These are phyloP conservation scores for Actinia tenebrosa DNA, from an alignment of 64 coral and sea anemone species.

Conservation along the genomic window DNA sequence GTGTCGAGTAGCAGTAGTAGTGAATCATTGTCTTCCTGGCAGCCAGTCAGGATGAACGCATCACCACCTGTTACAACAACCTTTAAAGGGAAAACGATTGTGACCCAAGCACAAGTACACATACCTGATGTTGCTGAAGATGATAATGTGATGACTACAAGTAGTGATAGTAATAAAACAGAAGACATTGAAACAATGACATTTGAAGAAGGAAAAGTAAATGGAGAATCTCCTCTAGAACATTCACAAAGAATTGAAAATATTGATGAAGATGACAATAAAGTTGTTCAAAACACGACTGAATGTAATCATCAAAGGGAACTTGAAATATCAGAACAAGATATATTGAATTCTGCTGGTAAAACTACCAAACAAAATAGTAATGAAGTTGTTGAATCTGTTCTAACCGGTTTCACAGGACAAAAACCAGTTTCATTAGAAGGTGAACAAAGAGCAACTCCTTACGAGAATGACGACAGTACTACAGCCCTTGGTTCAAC, in stretches of 20 bases:
- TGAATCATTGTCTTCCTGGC: background rate
- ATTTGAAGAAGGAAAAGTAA: background rate
- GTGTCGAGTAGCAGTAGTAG: background rate
- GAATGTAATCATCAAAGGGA: background rate
- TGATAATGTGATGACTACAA: background rate
- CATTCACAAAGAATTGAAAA: background rate
- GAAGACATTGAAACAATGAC: background rate
- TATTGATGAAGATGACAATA: background rate
- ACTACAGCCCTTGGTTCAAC: background rate
- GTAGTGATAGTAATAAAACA: background rate
- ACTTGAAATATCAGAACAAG: background rate
- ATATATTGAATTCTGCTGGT: background rate
- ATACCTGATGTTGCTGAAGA: background rate
- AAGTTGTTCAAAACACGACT: background rate
- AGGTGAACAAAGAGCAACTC: background rate
- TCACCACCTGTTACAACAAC: background rate
- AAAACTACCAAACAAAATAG: background rate
- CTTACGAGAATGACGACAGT: constrained; percentile 1
- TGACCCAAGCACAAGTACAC: background rate
- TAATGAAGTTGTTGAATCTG: background rate
- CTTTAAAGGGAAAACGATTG: background rate
- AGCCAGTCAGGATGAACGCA: background rate
- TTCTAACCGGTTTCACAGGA: background rate
- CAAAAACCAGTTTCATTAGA: background rate
- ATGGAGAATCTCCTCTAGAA: background rate